Percentiles rank a stretch among this genome's conserved stretches.
Conservation (phyloP, 2,797 vertebrate species). For the Lepus oiostolus region DNA sequence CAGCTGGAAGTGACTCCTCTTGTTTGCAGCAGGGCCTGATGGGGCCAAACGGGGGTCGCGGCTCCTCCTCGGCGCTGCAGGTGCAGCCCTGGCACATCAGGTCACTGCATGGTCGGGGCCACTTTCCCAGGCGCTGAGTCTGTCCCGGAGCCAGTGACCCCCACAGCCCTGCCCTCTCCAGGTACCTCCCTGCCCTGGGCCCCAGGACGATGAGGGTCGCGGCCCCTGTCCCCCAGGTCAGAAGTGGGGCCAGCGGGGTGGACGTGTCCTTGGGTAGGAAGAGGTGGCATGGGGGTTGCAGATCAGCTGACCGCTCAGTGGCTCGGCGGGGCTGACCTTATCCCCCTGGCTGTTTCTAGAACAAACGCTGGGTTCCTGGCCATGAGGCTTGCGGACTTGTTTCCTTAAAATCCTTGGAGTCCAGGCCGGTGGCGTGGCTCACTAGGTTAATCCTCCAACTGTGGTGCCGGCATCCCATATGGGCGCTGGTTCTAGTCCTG, state of each 20-base stretch:
- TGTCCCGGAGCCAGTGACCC: accelerated
- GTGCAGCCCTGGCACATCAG: accelerated
- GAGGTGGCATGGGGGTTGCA: neutral
- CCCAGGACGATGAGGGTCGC: accelerated
- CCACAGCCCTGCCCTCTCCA: accelerated
- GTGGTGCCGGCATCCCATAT: too few relatives aligned
- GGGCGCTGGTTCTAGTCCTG: too few relatives aligned
- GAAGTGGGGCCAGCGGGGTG: accelerated
- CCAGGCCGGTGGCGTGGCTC: too few relatives aligned
- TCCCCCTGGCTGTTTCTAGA: accelerated
- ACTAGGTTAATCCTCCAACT: too few relatives aligned
- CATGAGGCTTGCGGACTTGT: neutral
- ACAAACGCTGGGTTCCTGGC: accelerated
- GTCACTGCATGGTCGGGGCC: too few relatives aligned
- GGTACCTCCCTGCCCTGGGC: accelerated
- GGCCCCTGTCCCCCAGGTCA: accelerated
- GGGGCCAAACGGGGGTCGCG: accelerated
- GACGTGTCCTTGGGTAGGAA: accelerated
- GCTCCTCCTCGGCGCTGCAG: neutral
- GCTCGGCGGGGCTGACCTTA: accelerated
- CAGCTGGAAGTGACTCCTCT: neutral
- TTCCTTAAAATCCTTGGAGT: neutral
- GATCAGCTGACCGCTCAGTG: accelerated
- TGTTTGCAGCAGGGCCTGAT: accelerated
- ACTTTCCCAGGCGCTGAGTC: neutral